Base-by-base conservation (phyloP, 2,797 vertebrate species). In the Acanthurus leucopareius region DNA sequence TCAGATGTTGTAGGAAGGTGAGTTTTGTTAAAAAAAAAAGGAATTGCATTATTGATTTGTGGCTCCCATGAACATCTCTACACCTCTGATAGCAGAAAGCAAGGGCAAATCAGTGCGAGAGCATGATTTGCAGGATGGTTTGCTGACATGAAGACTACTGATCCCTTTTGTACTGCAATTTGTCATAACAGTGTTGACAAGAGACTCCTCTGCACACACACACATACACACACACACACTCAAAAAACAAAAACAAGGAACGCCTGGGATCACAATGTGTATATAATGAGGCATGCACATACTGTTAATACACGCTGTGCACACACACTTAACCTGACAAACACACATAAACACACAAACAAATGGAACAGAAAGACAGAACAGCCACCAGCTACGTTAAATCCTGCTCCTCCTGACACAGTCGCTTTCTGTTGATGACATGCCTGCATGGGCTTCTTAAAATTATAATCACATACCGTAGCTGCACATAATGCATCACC, bases 151-250 rank as follows among this genome's bases (percentile, higher is more conserved):
- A 87, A 76, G 83, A 83, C 84, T 79, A 72, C 87, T 90, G 89
- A 94, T 89, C 87, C 80, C 89, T 75, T 89, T 91, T 91, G 93
- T 92, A 67, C 87, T 63, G 87, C 78, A 87, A 91, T 91, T 91
- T 93, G 93, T 91, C 86, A 89, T 48, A 86, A 88, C 90, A 81
- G 76, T 82, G 89, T 87, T 83, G 92, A 93, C 92, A 86, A 86
- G 86, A 77, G 86, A 75, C 86, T 87, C 75, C 77, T 69, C 68
- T 61, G 79, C 70, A 54, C 69, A 79, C 78, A 64, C 16, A 72
- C 69, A 63, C 32, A 35, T 4, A 32, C 32, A 32, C 32, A 32
- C 5, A 32, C 5, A 32, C 32, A 32, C 32, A 32, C 32, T 3
- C 32, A 32, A 3, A 35, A 35, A 35, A 32, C 28, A 32, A 32